phyloP scores from a whole-genome alignment of 2,888 invertebrate species.

The Agonopterix alstromeriana region DNA sequence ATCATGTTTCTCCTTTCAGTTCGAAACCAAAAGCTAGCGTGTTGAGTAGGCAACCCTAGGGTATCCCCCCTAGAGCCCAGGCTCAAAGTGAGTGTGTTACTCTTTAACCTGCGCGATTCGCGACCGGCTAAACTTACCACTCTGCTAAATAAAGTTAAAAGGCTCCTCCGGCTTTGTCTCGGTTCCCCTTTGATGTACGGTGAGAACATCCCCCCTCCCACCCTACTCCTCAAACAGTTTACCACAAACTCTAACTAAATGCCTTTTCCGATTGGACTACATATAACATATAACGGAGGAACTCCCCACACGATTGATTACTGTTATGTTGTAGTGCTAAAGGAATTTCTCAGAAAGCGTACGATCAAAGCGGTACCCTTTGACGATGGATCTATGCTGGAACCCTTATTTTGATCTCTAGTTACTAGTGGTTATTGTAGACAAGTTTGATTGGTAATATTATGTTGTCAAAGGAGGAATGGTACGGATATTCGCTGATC shows the following conservation, averaged over 20 bases:
- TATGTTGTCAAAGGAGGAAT: conserved; percentile 1
- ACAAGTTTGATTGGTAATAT: conserved; percentile 7
- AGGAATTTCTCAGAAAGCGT: conserved; percentile 61
- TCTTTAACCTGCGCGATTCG: conserved; percentile 76
- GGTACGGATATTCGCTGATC: not conserved
- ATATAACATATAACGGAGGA: conserved; percentile 14
- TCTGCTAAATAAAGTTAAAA: conserved; percentile 77
- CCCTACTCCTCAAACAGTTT: conserved; percentile 54
- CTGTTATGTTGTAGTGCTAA: conserved; percentile 42
- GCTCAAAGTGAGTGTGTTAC: conserved; percentile 76
- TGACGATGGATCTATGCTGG: conserved; percentile 35
- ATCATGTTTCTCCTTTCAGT: no score
- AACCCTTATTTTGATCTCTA: conserved; percentile 49
- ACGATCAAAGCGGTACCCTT: conserved; percentile 49
- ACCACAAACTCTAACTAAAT: conserved; percentile 73
- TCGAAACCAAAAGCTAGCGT: no score
- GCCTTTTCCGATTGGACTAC: conserved; percentile 64
- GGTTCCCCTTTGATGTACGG: conserved; percentile 70
- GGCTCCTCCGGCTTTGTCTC: conserved; percentile 75
- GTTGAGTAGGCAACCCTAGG: conserved; percentile 34
- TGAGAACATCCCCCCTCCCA: conserved; percentile 23
- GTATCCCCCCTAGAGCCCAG: conserved; percentile 25
- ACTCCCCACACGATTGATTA: conserved; percentile 57
- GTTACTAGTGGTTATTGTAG: conserved; percentile 25
- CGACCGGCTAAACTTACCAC: conserved; percentile 77